Percentiles rank a stretch among this genome's conserved stretches.
Conservation (phyloP, 2,797 vertebrate genomes). For the Clangula hyemalis region DNA sequence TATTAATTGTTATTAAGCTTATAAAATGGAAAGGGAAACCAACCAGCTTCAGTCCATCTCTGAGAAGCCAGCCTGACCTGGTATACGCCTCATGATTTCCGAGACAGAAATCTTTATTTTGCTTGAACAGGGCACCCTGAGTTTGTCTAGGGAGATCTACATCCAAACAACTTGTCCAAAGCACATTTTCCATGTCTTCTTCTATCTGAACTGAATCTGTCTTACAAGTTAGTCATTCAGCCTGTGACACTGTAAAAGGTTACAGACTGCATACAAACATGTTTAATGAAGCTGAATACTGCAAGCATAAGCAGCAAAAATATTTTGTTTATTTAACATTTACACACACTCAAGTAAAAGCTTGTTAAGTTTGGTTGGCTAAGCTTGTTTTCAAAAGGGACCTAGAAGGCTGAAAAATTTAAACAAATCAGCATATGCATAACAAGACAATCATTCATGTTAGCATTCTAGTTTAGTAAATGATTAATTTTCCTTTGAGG, state of each 20-base stretch:
- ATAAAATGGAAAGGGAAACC: not conserved
- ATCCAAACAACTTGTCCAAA: not conserved
- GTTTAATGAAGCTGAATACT: slow-evolving; percentile 50
- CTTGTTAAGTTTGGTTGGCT: slow-evolving; percentile 43
- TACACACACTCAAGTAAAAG: slow-evolving; percentile 50
- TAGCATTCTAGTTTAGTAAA: slow-evolving; percentile 27
- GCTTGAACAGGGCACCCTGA: not conserved
- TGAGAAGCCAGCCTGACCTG: not conserved
- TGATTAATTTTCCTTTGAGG: slow-evolving; percentile 55
- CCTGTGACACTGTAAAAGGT: not conserved
- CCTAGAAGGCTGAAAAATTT: slow-evolving; percentile 17
- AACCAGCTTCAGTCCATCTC: no score
- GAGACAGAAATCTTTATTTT: not conserved
- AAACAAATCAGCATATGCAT: slow-evolving; percentile 34
- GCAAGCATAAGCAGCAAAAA: slow-evolving; percentile 31
- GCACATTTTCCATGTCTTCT: not conserved
- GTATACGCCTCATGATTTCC: not conserved
- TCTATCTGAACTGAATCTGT: not conserved
- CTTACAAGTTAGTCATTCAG: not conserved
- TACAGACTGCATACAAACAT: not conserved
- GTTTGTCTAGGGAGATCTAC: not conserved
- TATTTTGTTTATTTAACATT: slow-evolving; percentile 59
- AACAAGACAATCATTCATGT: slow-evolving; percentile 20
- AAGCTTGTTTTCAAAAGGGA: slow-evolving; percentile 42
- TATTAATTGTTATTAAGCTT: not conserved